phyloP scores from a whole-genome alignment of 2,888 invertebrate species.

The Phortica okadai region DNA sequence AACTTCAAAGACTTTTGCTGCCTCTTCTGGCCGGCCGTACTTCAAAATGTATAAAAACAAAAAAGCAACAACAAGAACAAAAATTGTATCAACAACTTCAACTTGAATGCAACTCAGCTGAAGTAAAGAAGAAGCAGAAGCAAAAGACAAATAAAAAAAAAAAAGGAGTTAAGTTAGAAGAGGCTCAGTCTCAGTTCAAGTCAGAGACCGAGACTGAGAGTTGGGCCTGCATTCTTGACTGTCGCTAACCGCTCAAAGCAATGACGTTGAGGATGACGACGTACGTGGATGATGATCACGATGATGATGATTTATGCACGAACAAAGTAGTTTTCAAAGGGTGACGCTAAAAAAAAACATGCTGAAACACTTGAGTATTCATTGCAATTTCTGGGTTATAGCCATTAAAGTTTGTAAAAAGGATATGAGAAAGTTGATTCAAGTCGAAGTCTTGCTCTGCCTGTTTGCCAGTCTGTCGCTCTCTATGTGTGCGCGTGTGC shows the following conservation, averaged over 20 bases:
- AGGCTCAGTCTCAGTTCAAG: not conserved
- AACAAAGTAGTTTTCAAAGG: constrained; percentile 52
- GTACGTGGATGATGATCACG: constrained; percentile 11
- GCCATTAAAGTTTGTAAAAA: constrained; percentile 60
- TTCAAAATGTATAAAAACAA: constrained; percentile 10
- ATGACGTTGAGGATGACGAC: constrained; percentile 9
- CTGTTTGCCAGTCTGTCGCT: not conserved
- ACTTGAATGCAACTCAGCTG: constrained; percentile 21
- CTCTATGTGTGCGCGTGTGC: too few relatives aligned
- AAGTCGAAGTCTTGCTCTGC: not conserved
- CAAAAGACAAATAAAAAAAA: too few relatives aligned
- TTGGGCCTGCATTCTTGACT: not conserved
- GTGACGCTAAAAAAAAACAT: constrained; percentile 17
- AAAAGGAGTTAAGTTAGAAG: not conserved
- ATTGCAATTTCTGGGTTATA: constrained; percentile 69
- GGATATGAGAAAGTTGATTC: not conserved
- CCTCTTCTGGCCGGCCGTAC: not conserved
- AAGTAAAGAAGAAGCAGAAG: not conserved
- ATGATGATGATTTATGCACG: constrained; percentile 66
- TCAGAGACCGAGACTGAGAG: not conserved
- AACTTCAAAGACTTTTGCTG: constrained; percentile 26
- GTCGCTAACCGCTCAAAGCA: constrained; percentile 1
- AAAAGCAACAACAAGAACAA: not conserved
- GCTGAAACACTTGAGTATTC: constrained; percentile 63
- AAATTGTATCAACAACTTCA: constrained; percentile 31